These are phyloP conservation scores for Gallinago undulata DNA, from an alignment of 2,113 vertebrate genomes.

Conservation along the genomic window DNA sequence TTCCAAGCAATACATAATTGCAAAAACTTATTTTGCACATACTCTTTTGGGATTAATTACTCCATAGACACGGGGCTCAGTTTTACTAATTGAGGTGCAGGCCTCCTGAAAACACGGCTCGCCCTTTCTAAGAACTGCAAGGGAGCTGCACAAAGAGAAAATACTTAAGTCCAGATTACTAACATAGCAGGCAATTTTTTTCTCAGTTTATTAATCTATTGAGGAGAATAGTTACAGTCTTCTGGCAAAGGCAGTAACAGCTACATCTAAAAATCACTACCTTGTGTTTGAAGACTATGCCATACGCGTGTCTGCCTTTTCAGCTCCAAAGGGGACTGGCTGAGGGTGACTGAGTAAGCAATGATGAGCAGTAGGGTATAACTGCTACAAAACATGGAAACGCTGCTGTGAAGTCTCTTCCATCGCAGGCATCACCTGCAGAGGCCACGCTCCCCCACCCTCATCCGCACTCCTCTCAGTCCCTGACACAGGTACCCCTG, in stretches of 20 bases:
- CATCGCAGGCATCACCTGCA: rapidly evolving
- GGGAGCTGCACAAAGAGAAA: neutral
- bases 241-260: neutral
- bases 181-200: neutral
- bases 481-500: rapidly evolving
- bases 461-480: rapidly evolving
- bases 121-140: neutral
- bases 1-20: neutral
- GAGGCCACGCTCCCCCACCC: neutral
- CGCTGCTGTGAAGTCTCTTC: neutral
- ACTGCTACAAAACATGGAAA: rapidly evolving
- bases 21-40: neutral
- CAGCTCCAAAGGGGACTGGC: rapidly evolving
- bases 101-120: neutral
- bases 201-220: neutral
- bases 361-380: neutral
- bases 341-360: neutral
- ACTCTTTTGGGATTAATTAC: neutral
- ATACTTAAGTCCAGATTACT: neutral
- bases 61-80: neutral
- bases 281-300: neutral
- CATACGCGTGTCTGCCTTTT: rapidly evolving
- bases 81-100: neutral
- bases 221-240: neutral
- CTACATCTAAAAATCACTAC: neutral